Conservation (phyloP, 2,113 vertebrate genomes). For the Phrynosoma platyrhinos region DNA sequence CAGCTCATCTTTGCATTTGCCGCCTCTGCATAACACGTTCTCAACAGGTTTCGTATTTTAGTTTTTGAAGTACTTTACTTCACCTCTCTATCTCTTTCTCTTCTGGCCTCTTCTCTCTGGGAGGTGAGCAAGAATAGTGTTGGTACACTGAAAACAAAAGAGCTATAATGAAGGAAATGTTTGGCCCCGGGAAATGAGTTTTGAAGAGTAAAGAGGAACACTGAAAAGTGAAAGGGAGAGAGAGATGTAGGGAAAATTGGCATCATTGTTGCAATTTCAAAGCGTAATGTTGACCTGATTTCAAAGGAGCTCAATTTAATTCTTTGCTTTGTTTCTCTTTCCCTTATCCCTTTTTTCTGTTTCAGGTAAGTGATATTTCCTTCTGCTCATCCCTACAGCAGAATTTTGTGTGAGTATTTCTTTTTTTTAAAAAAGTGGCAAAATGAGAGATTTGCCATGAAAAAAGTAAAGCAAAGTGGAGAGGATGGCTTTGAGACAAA, state of each 20-base stretch:
- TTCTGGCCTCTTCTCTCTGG: background rate
- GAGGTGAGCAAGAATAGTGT: accelerated
- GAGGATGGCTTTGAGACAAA: conserved; percentile 46
- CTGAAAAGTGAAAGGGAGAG: conserved; percentile 66
- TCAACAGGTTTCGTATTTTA: background rate
- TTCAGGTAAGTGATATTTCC: conserved; percentile 81
- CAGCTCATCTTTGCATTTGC: background rate
- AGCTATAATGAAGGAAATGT: conserved; percentile 4
- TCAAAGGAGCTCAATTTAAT: conserved; percentile 72
- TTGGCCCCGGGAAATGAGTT: conserved; percentile 39
- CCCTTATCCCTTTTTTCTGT: conserved; percentile 21
- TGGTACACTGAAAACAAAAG: background rate
- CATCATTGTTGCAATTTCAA: conserved; percentile 74
- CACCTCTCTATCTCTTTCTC: background rate
- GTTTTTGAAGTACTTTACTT: background rate
- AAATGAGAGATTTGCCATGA: conserved; percentile 9
- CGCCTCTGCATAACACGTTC: background rate
- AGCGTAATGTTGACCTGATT: conserved; percentile 76
- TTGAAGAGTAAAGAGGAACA: conserved; percentile 54
- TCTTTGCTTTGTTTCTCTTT: conserved; percentile 56
- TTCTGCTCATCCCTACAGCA: conserved; percentile 73
- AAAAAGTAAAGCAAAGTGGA: conserved; percentile 50
- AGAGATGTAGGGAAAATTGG: conserved; percentile 60
- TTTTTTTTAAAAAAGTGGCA: background rate
- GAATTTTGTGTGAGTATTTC: conserved; percentile 50